Conservation (phyloP, 1,140 invertebrate species). For the Triops longicaudatus region DNA sequence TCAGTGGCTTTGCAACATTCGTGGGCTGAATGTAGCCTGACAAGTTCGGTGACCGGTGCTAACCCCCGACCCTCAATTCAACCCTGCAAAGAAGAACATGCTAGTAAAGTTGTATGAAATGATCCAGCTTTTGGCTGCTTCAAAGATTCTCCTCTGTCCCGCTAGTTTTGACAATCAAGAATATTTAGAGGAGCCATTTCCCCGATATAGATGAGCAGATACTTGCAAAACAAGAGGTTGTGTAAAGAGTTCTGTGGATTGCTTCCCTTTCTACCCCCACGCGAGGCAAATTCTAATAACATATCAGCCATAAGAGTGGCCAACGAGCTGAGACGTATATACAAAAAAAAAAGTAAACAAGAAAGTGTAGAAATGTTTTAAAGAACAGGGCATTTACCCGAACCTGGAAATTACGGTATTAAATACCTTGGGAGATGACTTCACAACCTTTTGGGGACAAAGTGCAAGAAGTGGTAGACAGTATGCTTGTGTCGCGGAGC, state of each 20-base stretch:
- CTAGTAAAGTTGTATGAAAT: not conserved
- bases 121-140: not conserved
- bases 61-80: not conserved
- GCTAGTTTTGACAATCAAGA: slow-evolving; percentile 2
- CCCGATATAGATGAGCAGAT: not conserved
- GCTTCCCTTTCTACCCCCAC: not conserved
- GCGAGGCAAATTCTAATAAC: not conserved
- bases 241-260: not conserved
- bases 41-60: not conserved
- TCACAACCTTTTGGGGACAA: too few relatives aligned
- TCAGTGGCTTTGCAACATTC: not conserved
- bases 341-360: too few relatives aligned
- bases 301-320: not conserved
- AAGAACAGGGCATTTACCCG: too few relatives aligned
- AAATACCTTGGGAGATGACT: too few relatives aligned
- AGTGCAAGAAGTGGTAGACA: too few relatives aligned
- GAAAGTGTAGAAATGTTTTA: too few relatives aligned
- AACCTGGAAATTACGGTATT: too few relatives aligned
- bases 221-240: not conserved
- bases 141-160: not conserved
- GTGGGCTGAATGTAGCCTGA: not conserved
- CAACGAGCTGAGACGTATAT: not conserved
- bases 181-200: not conserved
- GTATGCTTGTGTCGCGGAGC: too few relatives aligned
- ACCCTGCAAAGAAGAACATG: not conserved